Conservation (phyloP, 2,888 invertebrate genomes). For the Notodonta dromedarius region DNA sequence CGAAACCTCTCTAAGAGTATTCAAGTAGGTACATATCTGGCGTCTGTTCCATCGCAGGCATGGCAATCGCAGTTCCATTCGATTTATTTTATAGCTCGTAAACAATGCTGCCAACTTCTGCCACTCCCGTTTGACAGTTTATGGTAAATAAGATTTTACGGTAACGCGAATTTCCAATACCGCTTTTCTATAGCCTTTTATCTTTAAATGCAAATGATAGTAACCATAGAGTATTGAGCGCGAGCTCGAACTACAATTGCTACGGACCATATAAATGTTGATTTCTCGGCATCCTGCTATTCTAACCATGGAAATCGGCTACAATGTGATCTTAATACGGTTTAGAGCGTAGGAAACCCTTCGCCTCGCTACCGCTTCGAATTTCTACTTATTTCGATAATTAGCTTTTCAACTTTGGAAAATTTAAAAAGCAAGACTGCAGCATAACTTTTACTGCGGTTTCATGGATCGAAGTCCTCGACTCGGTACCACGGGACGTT, state of each 20-base stretch:
- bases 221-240: conserved; percentile 54
- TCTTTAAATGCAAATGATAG: conserved; percentile 68
- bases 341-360: not conserved
- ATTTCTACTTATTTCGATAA: conserved; percentile 29
- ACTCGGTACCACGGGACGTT: conserved; percentile 55
- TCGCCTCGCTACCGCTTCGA: conserved; percentile 25
- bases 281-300: conserved; percentile 41
- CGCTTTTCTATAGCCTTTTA: conserved; percentile 60
- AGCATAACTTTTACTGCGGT: conserved; percentile 46
- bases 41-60: conserved; percentile 45
- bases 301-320: conserved; percentile 29
- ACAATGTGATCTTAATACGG: conserved; percentile 19
- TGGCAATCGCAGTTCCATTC: conserved; percentile 68
- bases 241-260: conserved; percentile 48
- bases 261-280: conserved; percentile 52
- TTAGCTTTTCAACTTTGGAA: conserved; percentile 41
- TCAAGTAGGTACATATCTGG: conserved; percentile 21
- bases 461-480: conserved; percentile 46
- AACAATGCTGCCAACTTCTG: conserved; percentile 74
- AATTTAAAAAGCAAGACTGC: conserved; percentile 41
- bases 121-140: conserved; percentile 72
- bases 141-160: conserved; percentile 78
- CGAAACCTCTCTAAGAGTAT: too few relatives aligned
- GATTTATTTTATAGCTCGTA: conserved; percentile 81
- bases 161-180: conserved; percentile 63